A percentile compares a stretch with the other conserved stretches of the same genome.
These are phyloP conservation scores for Sciurus vulgaris DNA, from an alignment of 2,797 vertebrate species.

Conservation along the genomic window DNA sequence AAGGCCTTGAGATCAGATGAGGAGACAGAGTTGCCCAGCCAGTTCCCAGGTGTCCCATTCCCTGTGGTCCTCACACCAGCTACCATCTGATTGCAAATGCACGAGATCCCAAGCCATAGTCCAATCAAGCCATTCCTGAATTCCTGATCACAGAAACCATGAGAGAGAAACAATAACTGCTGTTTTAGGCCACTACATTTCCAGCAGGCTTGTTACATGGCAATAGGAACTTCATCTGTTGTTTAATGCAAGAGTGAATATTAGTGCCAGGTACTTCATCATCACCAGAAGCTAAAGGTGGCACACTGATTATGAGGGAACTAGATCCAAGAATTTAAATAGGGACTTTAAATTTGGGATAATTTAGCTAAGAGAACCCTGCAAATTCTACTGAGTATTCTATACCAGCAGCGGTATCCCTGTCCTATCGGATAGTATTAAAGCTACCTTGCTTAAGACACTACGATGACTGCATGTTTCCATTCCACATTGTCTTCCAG, in stretches of 20 bases:
- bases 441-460: neutral
- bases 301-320: neutral
- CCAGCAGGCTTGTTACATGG: neutral
- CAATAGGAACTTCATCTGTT: neutral
- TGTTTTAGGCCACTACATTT: neutral
- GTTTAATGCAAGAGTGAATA: neutral
- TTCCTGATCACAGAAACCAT: neutral
- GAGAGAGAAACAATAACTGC: neutral
- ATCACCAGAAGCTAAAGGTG: neutral
- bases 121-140: neutral
- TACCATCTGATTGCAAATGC: neutral
- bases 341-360: neutral
- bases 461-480: neutral
- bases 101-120: neutral
- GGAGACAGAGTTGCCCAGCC: neutral
- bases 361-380: neutral
- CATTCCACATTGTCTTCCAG: neutral
- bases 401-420: neutral
- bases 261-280: neutral
- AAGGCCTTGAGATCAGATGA: neutral
- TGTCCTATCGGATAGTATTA: neutral
- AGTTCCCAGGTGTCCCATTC: neutral
- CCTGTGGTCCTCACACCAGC: neutral
- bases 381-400: neutral
- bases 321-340: neutral